Conservation (phyloP, 2,888 invertebrate genomes). For the Cenopis cana region DNA sequence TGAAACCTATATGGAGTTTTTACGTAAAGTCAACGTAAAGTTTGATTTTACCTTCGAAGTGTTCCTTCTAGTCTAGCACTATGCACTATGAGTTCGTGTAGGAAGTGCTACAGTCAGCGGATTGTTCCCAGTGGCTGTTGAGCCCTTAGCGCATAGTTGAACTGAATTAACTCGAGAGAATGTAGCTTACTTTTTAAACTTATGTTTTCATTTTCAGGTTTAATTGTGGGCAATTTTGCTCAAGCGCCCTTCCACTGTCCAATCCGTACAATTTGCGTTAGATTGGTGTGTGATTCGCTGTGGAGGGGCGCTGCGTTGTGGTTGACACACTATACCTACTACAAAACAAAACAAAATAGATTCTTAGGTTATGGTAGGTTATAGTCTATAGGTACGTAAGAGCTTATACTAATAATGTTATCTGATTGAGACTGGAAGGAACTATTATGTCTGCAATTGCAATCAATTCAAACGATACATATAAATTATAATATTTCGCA, state of each 20-base stretch:
- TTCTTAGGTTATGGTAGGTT: too few species aligned
- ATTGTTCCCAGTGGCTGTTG: conserved; percentile 57
- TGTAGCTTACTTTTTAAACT: conserved; percentile 53
- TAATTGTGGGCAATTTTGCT: not conserved
- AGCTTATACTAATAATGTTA: conserved; percentile 11
- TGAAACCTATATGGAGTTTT: too few species aligned
- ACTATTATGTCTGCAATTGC: conserved; percentile 10
- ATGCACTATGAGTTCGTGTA: conserved; percentile 8
- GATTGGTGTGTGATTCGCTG: too few species aligned
- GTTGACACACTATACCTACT: too few species aligned
- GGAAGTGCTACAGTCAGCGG: conserved; percentile 52
- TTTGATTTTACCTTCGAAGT: not conserved
- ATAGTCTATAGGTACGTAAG: conserved; percentile 25
- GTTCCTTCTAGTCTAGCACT: conserved; percentile 29
- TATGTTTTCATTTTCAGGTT: conserved; percentile 2
- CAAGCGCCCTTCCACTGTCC: too few species aligned
- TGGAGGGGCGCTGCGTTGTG: too few species aligned
- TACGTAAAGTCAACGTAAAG: not conserved
- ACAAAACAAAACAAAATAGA: too few species aligned
- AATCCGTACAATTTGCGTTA: too few species aligned
- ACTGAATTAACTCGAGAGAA: conserved; percentile 64
- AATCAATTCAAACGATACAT: conserved; percentile 11
- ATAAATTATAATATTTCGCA: conserved; percentile 46
- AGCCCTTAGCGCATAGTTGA: conserved; percentile 69
- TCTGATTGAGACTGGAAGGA: conserved; percentile 31